Evolutionary conservation across 2,888 invertebrate species (phyloP).

Genomic region (Ornithoptera alexandrae): DNA sequence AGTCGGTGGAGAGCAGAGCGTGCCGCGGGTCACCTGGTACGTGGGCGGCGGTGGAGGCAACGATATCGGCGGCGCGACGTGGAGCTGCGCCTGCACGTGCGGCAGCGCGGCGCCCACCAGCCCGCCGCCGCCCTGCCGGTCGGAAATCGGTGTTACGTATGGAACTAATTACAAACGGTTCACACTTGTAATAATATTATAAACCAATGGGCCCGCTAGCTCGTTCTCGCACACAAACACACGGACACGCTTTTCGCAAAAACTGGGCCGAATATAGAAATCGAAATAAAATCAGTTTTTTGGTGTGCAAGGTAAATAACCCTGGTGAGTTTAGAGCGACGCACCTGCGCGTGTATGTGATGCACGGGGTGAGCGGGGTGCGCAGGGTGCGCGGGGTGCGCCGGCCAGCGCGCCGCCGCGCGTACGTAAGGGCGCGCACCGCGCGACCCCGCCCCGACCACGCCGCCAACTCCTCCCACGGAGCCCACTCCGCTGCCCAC

Average conservation of each 20-base stretch:
- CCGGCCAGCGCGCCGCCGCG: conserved; percentile 85
- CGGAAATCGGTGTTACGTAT: no score
- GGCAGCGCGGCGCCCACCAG: conserved; percentile 59
- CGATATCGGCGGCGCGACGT: conserved; percentile 58
- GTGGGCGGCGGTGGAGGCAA: conserved; percentile 68
- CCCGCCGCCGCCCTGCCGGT: conserved; percentile 56
- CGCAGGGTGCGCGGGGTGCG: conserved; percentile 69
- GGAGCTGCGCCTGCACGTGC: conserved; percentile 63
- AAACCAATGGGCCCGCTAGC: no score
- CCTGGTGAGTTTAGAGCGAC: no score
- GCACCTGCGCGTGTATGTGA: conserved; percentile 83
- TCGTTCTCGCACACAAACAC: no score
- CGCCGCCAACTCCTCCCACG: conserved; percentile 45
- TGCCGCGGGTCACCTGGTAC: conserved; percentile 51
- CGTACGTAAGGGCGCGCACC: conserved; percentile 69
- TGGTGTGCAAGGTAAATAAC: no score
- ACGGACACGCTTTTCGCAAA: no score
- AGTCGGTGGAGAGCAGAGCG: no score
- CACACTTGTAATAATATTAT: no score
- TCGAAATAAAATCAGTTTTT: no score
- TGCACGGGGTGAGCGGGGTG: conserved; percentile 81
- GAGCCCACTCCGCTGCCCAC: conserved; percentile 42
- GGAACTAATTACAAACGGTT: no score
- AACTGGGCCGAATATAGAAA: no score
- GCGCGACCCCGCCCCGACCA: conserved; percentile 47